Evolutionary conservation across 2,113 vertebrate genomes (phyloP).

Genomic region (Vidua chalybeata): DNA sequence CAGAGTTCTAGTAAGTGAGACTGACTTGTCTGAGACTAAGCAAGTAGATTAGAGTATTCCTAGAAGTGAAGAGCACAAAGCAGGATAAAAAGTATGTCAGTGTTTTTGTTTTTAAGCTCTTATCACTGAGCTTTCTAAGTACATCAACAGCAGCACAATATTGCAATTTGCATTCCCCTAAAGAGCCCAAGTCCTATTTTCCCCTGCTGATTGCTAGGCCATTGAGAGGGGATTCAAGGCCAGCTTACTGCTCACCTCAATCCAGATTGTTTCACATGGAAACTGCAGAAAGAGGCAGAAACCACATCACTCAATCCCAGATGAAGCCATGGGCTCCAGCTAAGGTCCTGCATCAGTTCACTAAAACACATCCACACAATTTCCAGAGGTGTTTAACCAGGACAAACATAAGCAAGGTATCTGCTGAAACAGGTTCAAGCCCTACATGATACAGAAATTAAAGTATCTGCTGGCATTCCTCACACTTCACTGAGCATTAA

Average conservation of each 20-base stretch:
- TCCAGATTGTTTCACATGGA: neutral
- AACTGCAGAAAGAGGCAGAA: neutral
- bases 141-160: neutral
- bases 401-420: neutral
- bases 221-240: neutral
- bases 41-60: neutral
- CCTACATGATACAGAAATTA: neutral
- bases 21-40: neutral
- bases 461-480: neutral
- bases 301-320: rapidly evolving
- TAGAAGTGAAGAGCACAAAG: neutral
- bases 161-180: neutral
- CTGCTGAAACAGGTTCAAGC: neutral
- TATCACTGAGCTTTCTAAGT: neutral
- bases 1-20: neutral
- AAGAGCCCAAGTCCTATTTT: neutral
- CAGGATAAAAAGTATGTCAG: neutral
- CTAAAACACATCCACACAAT: neutral
- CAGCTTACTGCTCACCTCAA: neutral
- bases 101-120: neutral
- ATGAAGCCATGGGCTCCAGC: neutral
- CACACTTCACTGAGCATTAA: neutral
- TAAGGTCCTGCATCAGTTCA: neutral
- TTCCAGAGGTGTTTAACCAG: neutral
- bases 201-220: neutral